These are phyloP conservation scores for Lampris megalopsis DNA, from an alignment of 2,113 vertebrate species.

Conservation along the genomic window DNA sequence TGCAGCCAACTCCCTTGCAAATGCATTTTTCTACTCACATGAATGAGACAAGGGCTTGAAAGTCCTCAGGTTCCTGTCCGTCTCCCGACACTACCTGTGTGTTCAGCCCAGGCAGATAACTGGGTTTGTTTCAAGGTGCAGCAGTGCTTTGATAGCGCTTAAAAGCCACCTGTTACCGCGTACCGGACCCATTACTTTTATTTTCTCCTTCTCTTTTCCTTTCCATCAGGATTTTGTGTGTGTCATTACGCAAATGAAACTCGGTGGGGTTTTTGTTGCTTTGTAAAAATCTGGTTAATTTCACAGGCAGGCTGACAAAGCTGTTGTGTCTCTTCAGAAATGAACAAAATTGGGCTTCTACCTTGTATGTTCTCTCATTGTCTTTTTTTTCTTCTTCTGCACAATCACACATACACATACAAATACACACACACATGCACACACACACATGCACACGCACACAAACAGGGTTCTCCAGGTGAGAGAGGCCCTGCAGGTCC, in stretches of 20 bases:
- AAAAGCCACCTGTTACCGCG: slow-evolving; percentile 43
- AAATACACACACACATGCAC: background rate
- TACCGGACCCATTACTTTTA: slow-evolving; percentile 19
- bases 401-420: background rate
- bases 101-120: slow-evolving; percentile 24
- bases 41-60: slow-evolving; percentile 9
- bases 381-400: slow-evolving; percentile 1
- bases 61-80: background rate
- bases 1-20: background rate
- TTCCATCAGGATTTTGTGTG: background rate
- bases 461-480: slow-evolving; percentile 92
- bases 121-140: slow-evolving; percentile 36
- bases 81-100: background rate
- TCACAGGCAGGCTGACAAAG: background rate
- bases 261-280: slow-evolving; percentile 11
- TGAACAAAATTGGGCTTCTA: background rate
- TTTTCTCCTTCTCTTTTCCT: background rate
- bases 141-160: slow-evolving; percentile 32
- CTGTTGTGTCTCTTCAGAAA: background rate
- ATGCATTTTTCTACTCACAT: slow-evolving; percentile 25
- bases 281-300: slow-evolving; percentile 20
- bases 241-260: slow-evolving; percentile 36
- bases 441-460: background rate
- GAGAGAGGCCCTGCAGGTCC: slow-evolving; percentile 93
- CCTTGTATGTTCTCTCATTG: background rate